Evolutionary conservation across 2,113 vertebrate genomes (phyloP).

Genomic region (Muntiacus muntjak): DNA sequence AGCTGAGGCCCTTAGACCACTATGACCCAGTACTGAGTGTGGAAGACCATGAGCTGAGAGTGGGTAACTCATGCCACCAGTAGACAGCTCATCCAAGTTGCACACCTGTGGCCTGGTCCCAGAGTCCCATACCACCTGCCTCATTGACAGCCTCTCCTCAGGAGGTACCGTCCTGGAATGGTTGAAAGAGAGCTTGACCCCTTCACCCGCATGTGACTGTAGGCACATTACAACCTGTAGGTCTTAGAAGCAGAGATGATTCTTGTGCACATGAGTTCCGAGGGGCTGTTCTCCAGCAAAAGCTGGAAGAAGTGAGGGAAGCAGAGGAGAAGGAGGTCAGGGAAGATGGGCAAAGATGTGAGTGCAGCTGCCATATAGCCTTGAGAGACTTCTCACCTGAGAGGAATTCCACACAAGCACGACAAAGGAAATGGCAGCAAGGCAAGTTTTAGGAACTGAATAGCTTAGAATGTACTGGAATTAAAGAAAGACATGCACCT

Average conservation of each 20-base stretch:
- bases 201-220: not conserved
- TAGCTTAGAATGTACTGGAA: not conserved
- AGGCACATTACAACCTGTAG: not conserved
- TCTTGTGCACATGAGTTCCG: not conserved
- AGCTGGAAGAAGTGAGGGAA: not conserved
- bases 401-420: not conserved
- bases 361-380: not conserved
- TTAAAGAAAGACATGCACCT: not conserved
- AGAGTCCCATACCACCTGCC: not conserved
- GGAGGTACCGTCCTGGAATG: no score
- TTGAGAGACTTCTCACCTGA: not conserved
- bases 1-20: not conserved
- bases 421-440: not conserved
- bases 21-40: rapidly evolving
- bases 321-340: not conserved
- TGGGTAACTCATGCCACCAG: not conserved
- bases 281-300: not conserved
- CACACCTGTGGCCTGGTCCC: not conserved
- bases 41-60: not conserved
- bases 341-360: not conserved
- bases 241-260: not conserved
- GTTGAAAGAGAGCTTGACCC: not conserved
- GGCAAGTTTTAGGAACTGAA: not conserved
- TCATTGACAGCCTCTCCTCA: not conserved
- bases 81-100: no score